phyloP scores from a whole-genome alignment of 2,888 invertebrate species.

The Lepidonotus clava region DNA sequence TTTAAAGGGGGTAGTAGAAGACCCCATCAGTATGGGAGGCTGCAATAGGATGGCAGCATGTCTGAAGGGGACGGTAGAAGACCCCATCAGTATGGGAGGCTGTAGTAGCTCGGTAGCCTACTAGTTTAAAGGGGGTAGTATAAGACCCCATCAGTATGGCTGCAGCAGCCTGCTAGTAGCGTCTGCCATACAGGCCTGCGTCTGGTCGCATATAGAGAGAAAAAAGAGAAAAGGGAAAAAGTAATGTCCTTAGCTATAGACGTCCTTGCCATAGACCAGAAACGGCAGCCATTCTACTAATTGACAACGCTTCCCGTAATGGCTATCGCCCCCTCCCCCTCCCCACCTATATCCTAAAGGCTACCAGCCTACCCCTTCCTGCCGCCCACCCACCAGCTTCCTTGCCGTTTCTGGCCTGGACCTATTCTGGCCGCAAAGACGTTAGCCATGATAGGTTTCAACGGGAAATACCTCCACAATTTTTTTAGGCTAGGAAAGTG shows the following conservation, averaged over 20 bases:
- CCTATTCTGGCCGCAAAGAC: neutral
- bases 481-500: too few species aligned
- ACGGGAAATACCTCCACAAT: neutral
- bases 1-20: too few species aligned
- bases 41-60: too few species aligned
- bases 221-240: neutral
- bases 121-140: too few species aligned
- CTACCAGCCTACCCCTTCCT: neutral
- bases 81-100: too few species aligned
- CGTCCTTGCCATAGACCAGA: neutral
- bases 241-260: neutral
- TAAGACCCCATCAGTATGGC: too few species aligned
- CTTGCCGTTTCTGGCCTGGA: neutral
- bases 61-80: too few species aligned
- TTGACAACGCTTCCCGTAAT: slow-evolving; percentile 21
- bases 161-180: too few species aligned
- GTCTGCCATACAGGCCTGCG: too few species aligned
- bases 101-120: too few species aligned
- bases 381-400: neutral
- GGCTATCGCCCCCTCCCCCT: neutral
- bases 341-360: neutral
- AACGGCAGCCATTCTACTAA: neutral
- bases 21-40: too few species aligned
- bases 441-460: neutral
- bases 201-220: too few species aligned